These are phyloP conservation scores for Euthynnus affinis DNA, from an alignment of 2,797 vertebrate species.

Conservation along the genomic window DNA sequence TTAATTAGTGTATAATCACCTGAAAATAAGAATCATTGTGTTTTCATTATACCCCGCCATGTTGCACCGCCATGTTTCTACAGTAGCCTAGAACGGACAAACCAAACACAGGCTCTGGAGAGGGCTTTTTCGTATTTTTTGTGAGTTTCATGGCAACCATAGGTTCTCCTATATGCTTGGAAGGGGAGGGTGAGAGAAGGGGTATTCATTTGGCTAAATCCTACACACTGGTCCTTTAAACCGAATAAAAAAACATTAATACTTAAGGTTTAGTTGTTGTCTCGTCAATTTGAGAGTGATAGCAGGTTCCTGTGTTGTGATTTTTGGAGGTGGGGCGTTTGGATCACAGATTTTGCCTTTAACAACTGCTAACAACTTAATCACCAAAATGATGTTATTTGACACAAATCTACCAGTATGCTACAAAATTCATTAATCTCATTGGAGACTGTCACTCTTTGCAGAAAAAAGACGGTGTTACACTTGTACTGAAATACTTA, in stretches of 20 bases:
- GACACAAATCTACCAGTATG: constrained; percentile 37
- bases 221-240: not conserved
- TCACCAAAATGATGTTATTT: constrained; percentile 3
- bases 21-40: too few relatives aligned
- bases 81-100: too few relatives aligned
- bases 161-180: too few relatives aligned
- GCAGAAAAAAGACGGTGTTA: constrained; percentile 30
- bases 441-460: constrained; percentile 37
- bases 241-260: not conserved
- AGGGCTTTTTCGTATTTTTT: too few relatives aligned
- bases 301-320: not conserved
- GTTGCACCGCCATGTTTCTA: too few relatives aligned
- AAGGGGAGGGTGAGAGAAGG: too few relatives aligned
- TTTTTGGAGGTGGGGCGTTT: constrained; percentile 1
- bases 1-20: too few relatives aligned
- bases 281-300: not conserved
- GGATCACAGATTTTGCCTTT: constrained; percentile 20
- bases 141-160: too few relatives aligned
- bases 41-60: too few relatives aligned
- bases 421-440: constrained; percentile 47
- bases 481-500: constrained; percentile 31
- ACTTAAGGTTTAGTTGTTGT: not conserved
- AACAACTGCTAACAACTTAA: constrained; percentile 14
- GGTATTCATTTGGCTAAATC: too few relatives aligned
- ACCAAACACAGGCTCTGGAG: too few relatives aligned